phyloP scores from a whole-genome alignment of 1,140 invertebrate species.

The Orchestia grillus region DNA sequence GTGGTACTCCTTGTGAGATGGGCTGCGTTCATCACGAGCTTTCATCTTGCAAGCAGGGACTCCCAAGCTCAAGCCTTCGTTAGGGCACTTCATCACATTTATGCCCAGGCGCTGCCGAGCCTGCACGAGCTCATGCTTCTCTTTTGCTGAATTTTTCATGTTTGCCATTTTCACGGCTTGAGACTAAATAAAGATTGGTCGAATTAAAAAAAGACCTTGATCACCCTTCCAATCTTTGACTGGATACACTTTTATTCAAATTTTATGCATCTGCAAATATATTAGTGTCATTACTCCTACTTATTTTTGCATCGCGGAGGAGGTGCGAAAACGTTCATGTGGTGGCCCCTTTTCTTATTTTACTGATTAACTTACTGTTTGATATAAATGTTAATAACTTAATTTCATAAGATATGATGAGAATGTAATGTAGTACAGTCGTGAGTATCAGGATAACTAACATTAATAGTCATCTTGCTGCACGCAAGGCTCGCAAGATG shows the following conservation, averaged over 20 bases:
- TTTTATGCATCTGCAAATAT: not conserved
- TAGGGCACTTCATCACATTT: not conserved
- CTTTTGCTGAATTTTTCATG: too few relatives aligned
- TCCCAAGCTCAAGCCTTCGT: not conserved
- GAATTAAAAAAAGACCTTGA: not conserved
- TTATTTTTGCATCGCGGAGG: not conserved
- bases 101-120: too few relatives aligned
- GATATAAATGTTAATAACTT: not conserved
- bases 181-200: too few relatives aligned
- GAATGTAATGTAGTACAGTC: not conserved
- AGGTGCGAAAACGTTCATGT: not conserved
- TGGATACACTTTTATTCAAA: not conserved
- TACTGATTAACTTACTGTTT: not conserved
- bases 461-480: not conserved
- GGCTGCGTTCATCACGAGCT: not conserved
- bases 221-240: not conserved
- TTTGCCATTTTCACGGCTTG: too few relatives aligned
- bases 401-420: too few relatives aligned
- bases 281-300: not conserved
- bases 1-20: too few relatives aligned
- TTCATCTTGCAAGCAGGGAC: not conserved
- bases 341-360: not conserved
- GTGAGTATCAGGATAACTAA: not conserved
- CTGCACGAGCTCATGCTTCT: too few relatives aligned
- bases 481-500: not conserved